Evolutionary conservation across 2,888 invertebrate genomes (phyloP).

Genomic region (Watsonalla binaria): DNA sequence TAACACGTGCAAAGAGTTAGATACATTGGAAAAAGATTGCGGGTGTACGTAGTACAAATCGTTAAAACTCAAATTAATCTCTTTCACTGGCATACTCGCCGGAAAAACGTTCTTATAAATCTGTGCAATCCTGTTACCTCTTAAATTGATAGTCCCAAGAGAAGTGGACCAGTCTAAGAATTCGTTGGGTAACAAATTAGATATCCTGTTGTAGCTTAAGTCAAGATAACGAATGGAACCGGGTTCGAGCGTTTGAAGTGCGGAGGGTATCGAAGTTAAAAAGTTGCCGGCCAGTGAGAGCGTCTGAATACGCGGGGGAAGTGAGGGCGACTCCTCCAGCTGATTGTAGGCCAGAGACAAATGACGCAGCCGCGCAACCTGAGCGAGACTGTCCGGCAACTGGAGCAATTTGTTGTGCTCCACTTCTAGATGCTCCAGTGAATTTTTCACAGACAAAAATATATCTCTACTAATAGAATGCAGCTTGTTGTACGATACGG

Average conservation of each 20-base stretch:
- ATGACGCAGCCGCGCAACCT: conserved; percentile 84
- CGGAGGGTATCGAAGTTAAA: conserved; percentile 84
- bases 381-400: conserved; percentile 84
- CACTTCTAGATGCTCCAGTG: conserved; percentile 88
- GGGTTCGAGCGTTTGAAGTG: conserved; percentile 84
- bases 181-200: conserved; percentile 86
- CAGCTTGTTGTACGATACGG: conserved; percentile 88
- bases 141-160: conserved; percentile 87
- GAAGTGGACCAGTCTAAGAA: conserved; percentile 88
- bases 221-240: conserved; percentile 88
- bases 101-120: conserved; percentile 85
- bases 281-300: conserved; percentile 90
- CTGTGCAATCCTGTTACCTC: conserved; percentile 90
- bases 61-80: conserved; percentile 95
- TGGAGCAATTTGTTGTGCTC: conserved; percentile 87
- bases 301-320: conserved; percentile 85
- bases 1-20: conserved; percentile 86
- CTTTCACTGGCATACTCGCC: conserved; percentile 86
- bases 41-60: conserved; percentile 89
- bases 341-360: conserved; percentile 90
- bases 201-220: conserved; percentile 92
- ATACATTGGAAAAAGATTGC: conserved; percentile 87
- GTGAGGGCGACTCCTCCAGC: conserved; percentile 77
- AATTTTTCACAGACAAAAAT: conserved; percentile 85
- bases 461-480: conserved; percentile 83